Base-by-base conservation (phyloP, 2,888 invertebrate species). In the Caenorhabditis becei region DNA sequence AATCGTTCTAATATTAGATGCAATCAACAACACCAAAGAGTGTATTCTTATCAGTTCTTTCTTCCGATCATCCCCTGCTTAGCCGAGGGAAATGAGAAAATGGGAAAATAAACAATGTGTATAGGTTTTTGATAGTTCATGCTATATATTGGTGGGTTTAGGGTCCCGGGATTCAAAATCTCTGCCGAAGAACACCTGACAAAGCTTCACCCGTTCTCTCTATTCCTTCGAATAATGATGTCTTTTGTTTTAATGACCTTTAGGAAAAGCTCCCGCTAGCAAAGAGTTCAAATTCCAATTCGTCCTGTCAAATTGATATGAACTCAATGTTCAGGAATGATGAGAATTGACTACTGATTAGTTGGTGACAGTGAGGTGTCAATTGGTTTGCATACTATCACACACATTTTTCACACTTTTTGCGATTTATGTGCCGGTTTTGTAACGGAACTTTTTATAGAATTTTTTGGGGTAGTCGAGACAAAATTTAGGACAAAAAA, bases 121-220 rank as follows among this genome's bases (percentile, higher is more conserved):
- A n/a, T 41, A 41, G 41, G 14, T 41, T 5, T 41, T 5, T 32
- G 4, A 32, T 32, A 32, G 51, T 51, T 23, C 11, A 14, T 16
- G 4, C 47, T 11, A 11, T 47, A n/a, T n/a, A n/a, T n/a, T n/a
- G n/a, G n/a, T n/a, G n/a, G n/a, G n/a, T n/a, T n/a, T n/a, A n/a
- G n/a, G n/a, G n/a, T n/a, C n/a, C n/a, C n/a, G n/a, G n/a, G n/a
- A n/a, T n/a, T n/a, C n/a, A n/a, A n/a, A n/a, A n/a, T n/a, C n/a
- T n/a, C n/a, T n/a, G n/a, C n/a, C n/a, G n/a, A n/a, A 24, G 58
- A 58, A 58, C 58, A 58, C 58, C 58, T 58, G 58, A 58, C 58
- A 58, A 58, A 23, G 18, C 58, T 18, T 35, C 26, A 20, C 35
- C 44, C 14, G 32, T 23, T 63, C 18, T 44, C 16, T 35, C 35